Evolutionary conservation across 2,888 invertebrate genomes (phyloP), one percentile per base, ranked within the genome.

Genomic region (Laothoe populi): DNA sequence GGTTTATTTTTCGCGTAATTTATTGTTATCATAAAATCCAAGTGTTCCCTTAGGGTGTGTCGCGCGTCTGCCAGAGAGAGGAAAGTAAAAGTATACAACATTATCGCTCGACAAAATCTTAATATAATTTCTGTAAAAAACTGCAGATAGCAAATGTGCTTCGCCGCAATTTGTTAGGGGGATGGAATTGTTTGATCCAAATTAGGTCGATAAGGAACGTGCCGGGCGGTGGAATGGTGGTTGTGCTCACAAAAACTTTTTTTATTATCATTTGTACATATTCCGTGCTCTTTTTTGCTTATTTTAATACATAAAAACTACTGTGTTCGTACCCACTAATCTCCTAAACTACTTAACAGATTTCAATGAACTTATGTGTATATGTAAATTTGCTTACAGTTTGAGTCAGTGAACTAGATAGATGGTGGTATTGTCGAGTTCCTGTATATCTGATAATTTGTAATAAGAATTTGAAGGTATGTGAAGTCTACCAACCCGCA

Each of bases 61-160:
- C 70, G 70, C 79, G 74, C 62, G 65, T 77, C 75, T 67, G 72
- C 75, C 70, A 72, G 71, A 77, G 72, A 74, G 74, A 79, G 75
- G 70, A 82, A 80, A 85, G 79, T 82, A 87, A 87, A 88, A 88
- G 86, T 86, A 84, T 80, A 86, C 83, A 86, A 82, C 82, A 84
- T 87, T 89, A 90, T 90, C 90, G 79, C 81, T 75, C 75, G 76
- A 83, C 83, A 83, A 85, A 82, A 90, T 90, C 89, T 90, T 89
- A 88, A 88, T 88, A 89, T 89, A 90, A 90, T 90, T 90, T 89
- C 87, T 86, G 78, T 77, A 79, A 77, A 87, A 88, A 87, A 88
- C 82, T 88, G 88, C 82, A 87, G 89, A 90, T 88, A 89, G 87
- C 86, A 85, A 88, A 89, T 88, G 86, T 83, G 85, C 82, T 76